Evolutionary conservation across 2,113 vertebrate genomes (phyloP), one percentile per base, ranked within the genome.

Genomic region (Syngnathus scovelli): DNA sequence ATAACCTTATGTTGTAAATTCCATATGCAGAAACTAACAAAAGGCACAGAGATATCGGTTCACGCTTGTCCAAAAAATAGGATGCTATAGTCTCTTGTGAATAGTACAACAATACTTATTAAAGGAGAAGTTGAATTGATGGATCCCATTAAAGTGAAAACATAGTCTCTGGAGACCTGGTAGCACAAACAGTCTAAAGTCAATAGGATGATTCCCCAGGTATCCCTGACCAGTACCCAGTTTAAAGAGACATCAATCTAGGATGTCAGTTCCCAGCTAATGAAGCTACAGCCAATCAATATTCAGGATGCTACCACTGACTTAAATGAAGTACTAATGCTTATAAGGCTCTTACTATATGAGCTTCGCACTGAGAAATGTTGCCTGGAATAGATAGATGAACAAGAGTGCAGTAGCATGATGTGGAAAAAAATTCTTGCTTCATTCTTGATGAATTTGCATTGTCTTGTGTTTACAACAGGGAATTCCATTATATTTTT

Each of bases 201-300:
- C 90, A 83, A 92, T 90, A 91, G 80, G 61, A 68, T 81, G 82
- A 91, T 92, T 93, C 90, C 93, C 93, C 86, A 87, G 88, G 90
- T 90, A 92, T 88, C 84, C 86, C 83, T 83, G 85, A 85, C 87
- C 77, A 85, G 89, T 90, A 90, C 82, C 74, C 72, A 82, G 82
- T 93, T 93, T 93, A 92, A 89, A 93, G 91, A 94, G 89, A 93
- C 92, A 91, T 93, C 92, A 93, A 91, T 95, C 91, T 91, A 89
- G 74, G 78, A 89, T 92, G 94, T 92, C 94, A 91, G 91, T 90
- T 92, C 87, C 89, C 85, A 93, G 91, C 90, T 94, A 93, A 95
- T 91, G 93, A 93, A 90, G 90, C 90, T 90, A 89, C 88, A 80
- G 67, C 66, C 77, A 88, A 94, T 95, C 94, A 90, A 94, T 94